Evolutionary conservation across 2,888 invertebrate species (phyloP).

Genomic region (Spodoptera picta): DNA sequence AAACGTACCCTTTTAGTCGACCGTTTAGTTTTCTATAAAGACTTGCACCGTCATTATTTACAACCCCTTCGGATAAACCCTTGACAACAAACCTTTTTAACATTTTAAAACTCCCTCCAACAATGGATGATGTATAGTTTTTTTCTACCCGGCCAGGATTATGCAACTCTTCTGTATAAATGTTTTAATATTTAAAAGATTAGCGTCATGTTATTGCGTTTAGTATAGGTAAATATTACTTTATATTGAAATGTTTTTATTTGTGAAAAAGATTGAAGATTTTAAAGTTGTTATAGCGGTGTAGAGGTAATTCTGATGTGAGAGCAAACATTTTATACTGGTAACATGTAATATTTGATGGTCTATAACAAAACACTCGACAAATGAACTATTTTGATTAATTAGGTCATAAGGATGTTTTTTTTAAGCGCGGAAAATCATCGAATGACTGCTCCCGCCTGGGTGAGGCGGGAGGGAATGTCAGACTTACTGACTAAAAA

Average conservation of each 20-base stretch:
- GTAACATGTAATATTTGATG: no score
- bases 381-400: no score
- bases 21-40: constrained; percentile 84
- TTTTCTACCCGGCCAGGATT: constrained; percentile 75
- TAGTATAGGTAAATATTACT: constrained; percentile 75
- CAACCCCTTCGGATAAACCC: constrained; percentile 85
- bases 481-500: no score
- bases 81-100: constrained; percentile 87
- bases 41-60: constrained; percentile 87
- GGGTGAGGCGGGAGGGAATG: no score
- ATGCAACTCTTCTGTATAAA: constrained; percentile 77
- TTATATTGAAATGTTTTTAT: constrained; percentile 70
- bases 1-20: constrained; percentile 61
- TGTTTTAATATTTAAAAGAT: constrained; percentile 88
- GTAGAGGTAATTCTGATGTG: background rate
- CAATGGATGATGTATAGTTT: constrained; percentile 81
- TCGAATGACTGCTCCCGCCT: no score
- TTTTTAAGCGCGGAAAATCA: no score
- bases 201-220: constrained; percentile 81
- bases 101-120: constrained; percentile 84
- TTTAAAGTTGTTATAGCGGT: constrained; percentile 22
- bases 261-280: constrained; percentile 67
- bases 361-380: no score
- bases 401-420: no score
- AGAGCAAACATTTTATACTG: background rate